Conservation (phyloP, 2,888 invertebrate genomes). For the Melanostoma scalare region DNA sequence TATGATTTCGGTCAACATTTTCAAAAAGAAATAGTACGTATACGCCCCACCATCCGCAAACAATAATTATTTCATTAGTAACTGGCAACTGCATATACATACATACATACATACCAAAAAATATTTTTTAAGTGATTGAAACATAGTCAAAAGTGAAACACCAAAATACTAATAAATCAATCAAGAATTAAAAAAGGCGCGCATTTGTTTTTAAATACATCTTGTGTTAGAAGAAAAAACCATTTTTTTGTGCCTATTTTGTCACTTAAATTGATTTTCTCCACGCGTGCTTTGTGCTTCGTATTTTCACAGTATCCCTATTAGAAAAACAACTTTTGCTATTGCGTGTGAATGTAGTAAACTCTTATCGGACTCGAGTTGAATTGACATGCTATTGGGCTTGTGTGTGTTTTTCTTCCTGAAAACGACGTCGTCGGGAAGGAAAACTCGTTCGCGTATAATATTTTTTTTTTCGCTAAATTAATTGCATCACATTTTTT, state of each 20-base stretch:
- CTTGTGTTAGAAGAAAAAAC: constrained; percentile 32
- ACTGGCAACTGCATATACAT: too few species aligned
- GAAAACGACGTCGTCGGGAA: constrained; percentile 16
- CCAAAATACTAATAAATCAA: neutral
- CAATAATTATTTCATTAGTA: constrained; percentile 1
- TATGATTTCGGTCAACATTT: neutral
- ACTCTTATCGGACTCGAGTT: constrained; percentile 36
- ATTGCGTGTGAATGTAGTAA: constrained; percentile 56
- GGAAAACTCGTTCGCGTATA: constrained; percentile 18
- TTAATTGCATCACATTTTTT: constrained; percentile 35
- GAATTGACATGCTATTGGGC: constrained; percentile 45
- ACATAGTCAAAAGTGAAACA: neutral
- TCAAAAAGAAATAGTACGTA: constrained; percentile 24
- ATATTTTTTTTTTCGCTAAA: constrained; percentile 36
- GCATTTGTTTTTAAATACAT: constrained; percentile 39
- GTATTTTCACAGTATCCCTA: constrained; percentile 45
- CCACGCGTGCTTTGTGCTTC: constrained; percentile 41
- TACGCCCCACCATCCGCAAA: constrained; percentile 29
- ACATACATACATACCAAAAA: neutral
- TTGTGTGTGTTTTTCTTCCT: constrained; percentile 19
- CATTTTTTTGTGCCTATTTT: constrained; percentile 38
- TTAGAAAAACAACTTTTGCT: constrained; percentile 50
- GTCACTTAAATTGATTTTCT: constrained; percentile 53
- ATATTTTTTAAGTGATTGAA: neutral
- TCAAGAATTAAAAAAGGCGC: constrained; percentile 41